Base-by-base conservation (phyloP, 2,888 invertebrate species). In the Drosophila merina region DNA sequence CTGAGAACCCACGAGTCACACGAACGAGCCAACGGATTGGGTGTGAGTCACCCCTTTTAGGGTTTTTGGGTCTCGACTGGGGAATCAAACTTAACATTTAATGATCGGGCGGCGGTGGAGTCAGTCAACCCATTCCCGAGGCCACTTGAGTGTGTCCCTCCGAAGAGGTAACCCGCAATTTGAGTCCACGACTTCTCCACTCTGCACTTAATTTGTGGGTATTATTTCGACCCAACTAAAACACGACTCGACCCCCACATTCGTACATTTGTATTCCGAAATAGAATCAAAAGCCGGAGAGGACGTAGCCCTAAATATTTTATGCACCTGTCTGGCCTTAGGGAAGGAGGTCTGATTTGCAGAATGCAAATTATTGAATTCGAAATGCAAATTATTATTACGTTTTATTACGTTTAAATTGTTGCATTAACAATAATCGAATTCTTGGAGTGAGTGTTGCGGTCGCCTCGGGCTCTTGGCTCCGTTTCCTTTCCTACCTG, bases 131-230 rank as follows among this genome's bases (percentile, higher is more conserved):
- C 57, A 52, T 62, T 72, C 68, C 60, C 72, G 60, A 78, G 85
- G 62, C 76, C 90, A 89, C 57, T 75, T 90, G 86, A 90, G 77
- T 90, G 87, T 89, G 75, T 87, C 89, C 90, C 89, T 79, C 79
- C 36, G 69, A 64, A 58, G 58, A 62, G 57, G 74, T 77, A 89
- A 87, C 90, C 88, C 80, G 50, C 75, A 90, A 89, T 90, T 89
- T 86, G 54, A 44, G 52, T 67, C 79, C 68, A 74, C 83, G 14
- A 56, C 71, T 63, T 77, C 59, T 77, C 70, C 66, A 52, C 66
- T 54, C 42, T 2, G 9, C 33, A 6, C 30, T 77, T 88, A 89
- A 89, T 89, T 89, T 84, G 70, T 20, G 40, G 40, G 14, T 74
- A 78, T 75, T 71, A 73, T 78, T 87, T 78, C 42, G 48, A 38